phyloP scores from a whole-genome alignment of 2,888 invertebrate genomes.

The Eristalis intricaria region DNA sequence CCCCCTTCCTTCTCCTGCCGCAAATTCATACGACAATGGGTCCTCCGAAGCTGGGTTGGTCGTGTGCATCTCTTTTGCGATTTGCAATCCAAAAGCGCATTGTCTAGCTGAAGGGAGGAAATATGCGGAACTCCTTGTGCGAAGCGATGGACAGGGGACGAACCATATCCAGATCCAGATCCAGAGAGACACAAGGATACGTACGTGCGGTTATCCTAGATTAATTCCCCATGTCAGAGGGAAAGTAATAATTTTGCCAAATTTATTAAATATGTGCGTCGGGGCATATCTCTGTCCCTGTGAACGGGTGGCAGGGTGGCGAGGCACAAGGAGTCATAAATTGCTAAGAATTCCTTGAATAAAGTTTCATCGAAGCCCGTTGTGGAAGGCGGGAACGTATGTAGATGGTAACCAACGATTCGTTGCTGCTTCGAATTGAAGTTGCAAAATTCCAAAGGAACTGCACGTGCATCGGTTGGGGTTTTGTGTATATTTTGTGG shows the following conservation, averaged over 20 bases:
- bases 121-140: slow-evolving; percentile 45
- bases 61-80: slow-evolving; percentile 43
- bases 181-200: slow-evolving; percentile 33
- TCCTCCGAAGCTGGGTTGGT: background rate
- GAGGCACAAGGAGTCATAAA: slow-evolving; percentile 16
- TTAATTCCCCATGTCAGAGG: slow-evolving; percentile 66
- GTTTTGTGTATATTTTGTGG: slow-evolving; percentile 25
- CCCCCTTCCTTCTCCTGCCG: background rate
- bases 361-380: background rate
- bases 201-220: slow-evolving; percentile 54
- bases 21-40: slow-evolving; percentile 17
- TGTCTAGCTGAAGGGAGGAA: slow-evolving; percentile 45
- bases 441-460: slow-evolving; percentile 42
- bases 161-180: background rate
- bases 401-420: background rate
- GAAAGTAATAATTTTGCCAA: slow-evolving; percentile 69
- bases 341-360: slow-evolving; percentile 41
- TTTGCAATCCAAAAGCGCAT: slow-evolving; percentile 61
- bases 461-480: background rate
- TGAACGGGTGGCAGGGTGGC: background rate
- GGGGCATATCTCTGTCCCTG: background rate
- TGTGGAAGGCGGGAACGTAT: background rate
- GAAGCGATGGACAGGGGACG: background rate
- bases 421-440: slow-evolving; percentile 7
- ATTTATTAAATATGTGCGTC: slow-evolving; percentile 57